Evolutionary conservation across 2,797 vertebrate genomes (phyloP).

Genomic region (Smutsia temminckii): DNA sequence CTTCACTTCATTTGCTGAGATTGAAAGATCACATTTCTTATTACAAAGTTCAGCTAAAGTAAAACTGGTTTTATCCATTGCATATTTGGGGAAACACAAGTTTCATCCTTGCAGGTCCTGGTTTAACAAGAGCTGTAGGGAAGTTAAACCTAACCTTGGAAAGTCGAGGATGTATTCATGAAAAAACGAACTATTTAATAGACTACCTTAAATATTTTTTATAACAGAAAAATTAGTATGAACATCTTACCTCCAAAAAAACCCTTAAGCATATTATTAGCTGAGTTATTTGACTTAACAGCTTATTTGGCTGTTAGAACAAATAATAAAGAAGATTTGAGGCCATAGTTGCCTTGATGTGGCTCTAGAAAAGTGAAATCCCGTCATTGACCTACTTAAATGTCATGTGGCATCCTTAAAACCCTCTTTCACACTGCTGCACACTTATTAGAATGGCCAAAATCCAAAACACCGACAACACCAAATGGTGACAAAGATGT

Average conservation of each 20-base stretch:
- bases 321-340: neutral
- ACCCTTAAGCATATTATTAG: neutral
- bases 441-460: neutral
- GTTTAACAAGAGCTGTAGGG: neutral
- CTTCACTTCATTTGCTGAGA: neutral
- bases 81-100: neutral
- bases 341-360: neutral
- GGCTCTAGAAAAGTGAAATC: constrained; percentile 3
- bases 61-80: neutral
- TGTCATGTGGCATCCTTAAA: neutral
- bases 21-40: neutral
- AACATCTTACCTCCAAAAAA: neutral
- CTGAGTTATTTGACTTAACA: constrained; percentile 14
- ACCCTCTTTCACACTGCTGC: neutral
- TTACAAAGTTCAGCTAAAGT: neutral
- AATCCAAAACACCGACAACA: neutral
- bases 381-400: neutral
- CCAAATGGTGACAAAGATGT: neutral
- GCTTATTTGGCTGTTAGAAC: neutral
- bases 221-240: neutral
- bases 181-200: neutral
- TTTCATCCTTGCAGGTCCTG: constrained; percentile 8
- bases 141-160: neutral
- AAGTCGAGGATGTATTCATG: neutral
- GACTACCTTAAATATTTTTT: neutral